Conservation (phyloP, 2,797 vertebrate genomes). For the Knipowitschia caucasica region DNA sequence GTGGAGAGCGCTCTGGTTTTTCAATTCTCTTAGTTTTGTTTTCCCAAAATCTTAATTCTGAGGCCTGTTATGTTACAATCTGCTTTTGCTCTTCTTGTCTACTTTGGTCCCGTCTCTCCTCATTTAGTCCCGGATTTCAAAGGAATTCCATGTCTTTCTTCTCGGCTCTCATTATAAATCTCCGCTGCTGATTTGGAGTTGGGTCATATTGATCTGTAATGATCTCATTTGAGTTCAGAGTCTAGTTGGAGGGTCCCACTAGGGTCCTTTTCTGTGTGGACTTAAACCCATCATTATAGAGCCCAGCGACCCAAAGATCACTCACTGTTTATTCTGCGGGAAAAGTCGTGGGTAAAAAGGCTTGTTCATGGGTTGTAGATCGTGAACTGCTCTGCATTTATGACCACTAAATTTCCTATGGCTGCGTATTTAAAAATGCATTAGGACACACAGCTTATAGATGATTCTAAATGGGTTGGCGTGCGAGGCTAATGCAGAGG, state of each 20-base stretch:
- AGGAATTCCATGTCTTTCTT: slow-evolving; percentile 35
- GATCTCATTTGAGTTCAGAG: slow-evolving; percentile 55
- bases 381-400: slow-evolving; percentile 21
- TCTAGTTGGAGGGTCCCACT: slow-evolving; percentile 27
- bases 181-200: slow-evolving; percentile 44
- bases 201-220: slow-evolving; percentile 69
- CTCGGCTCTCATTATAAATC: slow-evolving; percentile 62
- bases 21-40: neutral
- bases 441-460: slow-evolving; percentile 14
- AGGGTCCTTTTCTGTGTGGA: slow-evolving; percentile 35
- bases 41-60: slow-evolving; percentile 13
- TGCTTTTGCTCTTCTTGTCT: neutral
- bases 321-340: slow-evolving; percentile 15
- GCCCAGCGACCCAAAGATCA: slow-evolving; percentile 7
- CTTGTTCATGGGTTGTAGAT: slow-evolving; percentile 23
- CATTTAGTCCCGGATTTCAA: slow-evolving; percentile 38
- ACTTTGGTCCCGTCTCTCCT: slow-evolving; percentile 3
- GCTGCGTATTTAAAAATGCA: slow-evolving; percentile 24
- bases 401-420: slow-evolving; percentile 31
- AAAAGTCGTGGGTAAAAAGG: slow-evolving; percentile 20
- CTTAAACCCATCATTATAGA: slow-evolving; percentile 53
- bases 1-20: neutral
- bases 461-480: slow-evolving; percentile 22
- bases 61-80: slow-evolving; percentile 5
- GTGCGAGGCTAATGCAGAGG: slow-evolving; percentile 14